A percentile compares a stretch with the other conserved stretches of the same genome.
phyloP scores from a whole-genome alignment of 2,888 invertebrate genomes.

The Dynastes tityus region DNA sequence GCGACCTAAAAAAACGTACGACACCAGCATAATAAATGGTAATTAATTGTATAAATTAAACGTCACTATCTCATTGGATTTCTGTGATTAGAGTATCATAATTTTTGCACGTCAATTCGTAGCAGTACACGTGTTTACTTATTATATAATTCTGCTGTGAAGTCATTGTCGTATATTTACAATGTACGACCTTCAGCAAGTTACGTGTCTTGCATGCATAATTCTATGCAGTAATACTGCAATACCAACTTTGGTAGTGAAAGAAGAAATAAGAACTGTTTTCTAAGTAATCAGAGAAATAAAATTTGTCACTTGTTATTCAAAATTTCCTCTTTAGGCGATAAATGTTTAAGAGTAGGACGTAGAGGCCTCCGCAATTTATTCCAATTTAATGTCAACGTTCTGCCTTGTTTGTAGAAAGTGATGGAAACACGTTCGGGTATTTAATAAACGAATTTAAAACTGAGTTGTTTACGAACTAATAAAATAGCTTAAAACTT shows the following conservation, averaged over 20 bases:
- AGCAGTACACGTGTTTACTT: constrained; percentile 3
- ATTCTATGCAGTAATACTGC: background rate
- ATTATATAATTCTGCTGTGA: constrained; percentile 17
- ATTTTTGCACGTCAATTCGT: constrained; percentile 9
- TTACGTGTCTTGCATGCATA: background rate
- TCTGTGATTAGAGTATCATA: background rate
- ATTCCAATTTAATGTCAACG: constrained; percentile 37
- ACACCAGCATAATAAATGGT: background rate
- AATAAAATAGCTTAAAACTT: background rate
- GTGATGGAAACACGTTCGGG: background rate
- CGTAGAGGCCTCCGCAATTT: constrained; percentile 5
- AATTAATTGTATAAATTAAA: constrained; percentile 29
- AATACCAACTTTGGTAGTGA: constrained; percentile 9
- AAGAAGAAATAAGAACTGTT: background rate
- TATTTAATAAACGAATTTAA: background rate
- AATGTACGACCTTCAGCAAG: background rate
- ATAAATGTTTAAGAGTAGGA: constrained; percentile 19
- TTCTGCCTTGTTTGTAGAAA: constrained; percentile 6
- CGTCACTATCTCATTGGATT: background rate
- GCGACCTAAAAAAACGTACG: background rate
- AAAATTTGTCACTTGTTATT: background rate
- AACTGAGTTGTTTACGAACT: background rate
- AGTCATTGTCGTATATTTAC: constrained; percentile 5
- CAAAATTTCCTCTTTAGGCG: constrained; percentile 17
- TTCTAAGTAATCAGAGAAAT: background rate